Evolutionary conservation across 2,797 vertebrate species (phyloP).

Genomic region (Mallotus villosus): DNA sequence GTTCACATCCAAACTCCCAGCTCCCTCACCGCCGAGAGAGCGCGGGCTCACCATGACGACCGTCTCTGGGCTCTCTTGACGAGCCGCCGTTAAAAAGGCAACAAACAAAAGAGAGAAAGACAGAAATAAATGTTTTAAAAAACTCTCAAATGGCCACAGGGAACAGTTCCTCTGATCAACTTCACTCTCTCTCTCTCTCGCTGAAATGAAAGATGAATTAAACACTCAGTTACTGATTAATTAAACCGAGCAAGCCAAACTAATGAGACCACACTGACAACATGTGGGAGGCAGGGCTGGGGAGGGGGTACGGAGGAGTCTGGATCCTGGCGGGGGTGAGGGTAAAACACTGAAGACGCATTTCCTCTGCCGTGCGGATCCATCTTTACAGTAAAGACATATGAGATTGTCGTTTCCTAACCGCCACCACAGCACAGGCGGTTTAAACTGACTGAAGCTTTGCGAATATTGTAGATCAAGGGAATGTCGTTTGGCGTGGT

Average conservation of each 20-base stretch:
- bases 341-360: constrained; percentile 28
- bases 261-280: constrained; percentile 63
- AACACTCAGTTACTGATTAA: constrained; percentile 69
- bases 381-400: constrained; percentile 48
- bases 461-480: background rate
- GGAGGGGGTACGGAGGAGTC: background rate
- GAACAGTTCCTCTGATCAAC: constrained; percentile 67
- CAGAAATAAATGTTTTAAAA: background rate
- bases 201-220: constrained; percentile 73
- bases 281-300: constrained; percentile 4
- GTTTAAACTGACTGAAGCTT: background rate
- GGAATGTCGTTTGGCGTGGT: constrained; percentile 19
- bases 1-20: constrained; percentile 26
- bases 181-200: too few relatives aligned
- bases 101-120: too few relatives aligned
- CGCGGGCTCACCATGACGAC: background rate
- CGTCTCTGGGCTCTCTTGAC: background rate
- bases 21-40: background rate
- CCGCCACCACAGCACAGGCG: constrained; percentile 9
- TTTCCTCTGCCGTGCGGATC: constrained; percentile 18
- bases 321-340: background rate
- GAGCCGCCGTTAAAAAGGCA: background rate
- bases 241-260: constrained; percentile 66
- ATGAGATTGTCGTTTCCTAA: constrained; percentile 47
- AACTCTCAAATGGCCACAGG: constrained; percentile 65